phyloP scores from a whole-genome alignment of 2,888 invertebrate species.

The Macaria notata region DNA sequence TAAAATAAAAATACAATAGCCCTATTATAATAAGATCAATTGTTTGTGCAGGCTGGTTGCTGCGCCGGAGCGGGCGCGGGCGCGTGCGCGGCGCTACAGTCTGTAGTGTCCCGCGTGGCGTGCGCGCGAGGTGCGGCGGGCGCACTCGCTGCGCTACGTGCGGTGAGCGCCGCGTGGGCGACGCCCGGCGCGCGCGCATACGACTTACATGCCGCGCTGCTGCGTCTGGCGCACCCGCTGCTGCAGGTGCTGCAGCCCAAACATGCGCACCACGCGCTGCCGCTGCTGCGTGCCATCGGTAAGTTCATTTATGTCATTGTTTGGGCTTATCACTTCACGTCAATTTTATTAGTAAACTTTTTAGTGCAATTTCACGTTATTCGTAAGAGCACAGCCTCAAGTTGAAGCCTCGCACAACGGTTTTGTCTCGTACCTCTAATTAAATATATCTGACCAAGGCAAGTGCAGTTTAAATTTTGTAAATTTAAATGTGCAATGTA shows the following conservation, averaged over 20 bases:
- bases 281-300: conserved; percentile 86
- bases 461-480: no score
- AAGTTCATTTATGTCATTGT: no score
- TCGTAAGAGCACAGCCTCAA: no score
- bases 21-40: not conserved
- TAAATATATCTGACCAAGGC: no score
- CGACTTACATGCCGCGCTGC: conserved; percentile 56
- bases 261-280: conserved; percentile 84
- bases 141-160: conserved; percentile 61
- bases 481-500: no score
- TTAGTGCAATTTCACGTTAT: no score
- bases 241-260: conserved; percentile 85
- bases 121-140: conserved; percentile 57
- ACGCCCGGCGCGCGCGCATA: conserved; percentile 48
- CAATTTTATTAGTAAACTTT: conserved; percentile 40
- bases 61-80: conserved; percentile 66
- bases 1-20: no score
- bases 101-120: conserved; percentile 64
- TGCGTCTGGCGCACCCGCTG: conserved; percentile 88
- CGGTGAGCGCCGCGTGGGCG: conserved; percentile 55
- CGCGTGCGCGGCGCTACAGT: conserved; percentile 61
- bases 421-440: no score
- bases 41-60: conserved; percentile 53
- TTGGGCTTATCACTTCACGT: conserved; percentile 55
- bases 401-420: no score